Conservation (phyloP, 2,113 vertebrate species). For the Stigmatopora argus region DNA sequence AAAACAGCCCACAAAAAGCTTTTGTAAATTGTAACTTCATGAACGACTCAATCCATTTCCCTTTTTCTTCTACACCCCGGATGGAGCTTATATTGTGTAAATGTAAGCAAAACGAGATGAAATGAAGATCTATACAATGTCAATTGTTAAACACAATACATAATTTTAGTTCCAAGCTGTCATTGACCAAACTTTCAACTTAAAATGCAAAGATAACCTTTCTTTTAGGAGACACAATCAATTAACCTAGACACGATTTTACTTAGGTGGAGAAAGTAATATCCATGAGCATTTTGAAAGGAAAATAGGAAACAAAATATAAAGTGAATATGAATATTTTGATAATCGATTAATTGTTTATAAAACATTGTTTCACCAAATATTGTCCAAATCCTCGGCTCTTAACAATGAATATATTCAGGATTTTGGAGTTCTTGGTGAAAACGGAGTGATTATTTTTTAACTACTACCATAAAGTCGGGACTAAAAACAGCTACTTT, state of each 20-base stretch:
- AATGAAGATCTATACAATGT: neutral
- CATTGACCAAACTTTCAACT: neutral
- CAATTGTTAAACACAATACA: neutral
- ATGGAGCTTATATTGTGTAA: neutral
- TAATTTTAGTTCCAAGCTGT: neutral
- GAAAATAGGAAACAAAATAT: too few species aligned
- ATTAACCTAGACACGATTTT: neutral
- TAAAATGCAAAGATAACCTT: neutral
- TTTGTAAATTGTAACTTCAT: constrained; percentile 13
- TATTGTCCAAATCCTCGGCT: too few species aligned
- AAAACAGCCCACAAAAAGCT: constrained; percentile 1
- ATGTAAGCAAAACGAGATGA: neutral
- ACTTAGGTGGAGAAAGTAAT: neutral
- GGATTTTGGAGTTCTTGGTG: too few species aligned
- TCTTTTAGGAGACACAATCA: neutral
- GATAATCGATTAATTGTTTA: too few species aligned
- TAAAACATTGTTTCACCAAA: too few species aligned
- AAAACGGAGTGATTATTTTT: too few species aligned
- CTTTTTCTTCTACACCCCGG: neutral
- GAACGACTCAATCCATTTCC: neutral
- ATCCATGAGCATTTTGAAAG: too few species aligned
- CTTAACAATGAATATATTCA: too few species aligned
- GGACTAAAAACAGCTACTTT: too few species aligned
- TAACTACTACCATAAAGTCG: too few species aligned
- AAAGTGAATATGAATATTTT: too few species aligned